Evolutionary conservation across 37 sponge, comb jelly and placozoan genomes (phyloP).

Genomic region (Hormiphora californensis): DNA sequence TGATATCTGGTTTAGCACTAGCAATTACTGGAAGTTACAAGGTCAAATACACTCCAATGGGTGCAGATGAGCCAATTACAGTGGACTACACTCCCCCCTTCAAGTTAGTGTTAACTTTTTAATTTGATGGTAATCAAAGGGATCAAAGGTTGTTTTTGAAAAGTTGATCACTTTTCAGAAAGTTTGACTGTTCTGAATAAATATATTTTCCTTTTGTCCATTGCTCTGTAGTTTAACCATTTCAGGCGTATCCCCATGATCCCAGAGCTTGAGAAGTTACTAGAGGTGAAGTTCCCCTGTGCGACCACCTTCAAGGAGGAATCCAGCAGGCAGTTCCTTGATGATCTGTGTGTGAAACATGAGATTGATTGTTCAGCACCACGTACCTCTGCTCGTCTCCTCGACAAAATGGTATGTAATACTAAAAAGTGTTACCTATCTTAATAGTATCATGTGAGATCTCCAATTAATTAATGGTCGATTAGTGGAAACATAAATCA

Average conservation of each 20-base stretch:
- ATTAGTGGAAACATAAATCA: too few species aligned
- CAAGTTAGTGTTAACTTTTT: constrained; percentile 54
- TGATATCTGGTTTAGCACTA: constrained; percentile 91
- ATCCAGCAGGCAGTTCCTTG: constrained; percentile 72
- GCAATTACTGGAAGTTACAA: constrained; percentile 73
- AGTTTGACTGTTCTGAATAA: too few species aligned
- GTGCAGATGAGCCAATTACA: constrained; percentile 67
- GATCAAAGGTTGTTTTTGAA: too few species aligned
- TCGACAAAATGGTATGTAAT: constrained; percentile 92
- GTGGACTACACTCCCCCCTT: constrained; percentile 97
- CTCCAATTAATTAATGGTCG: too few species aligned
- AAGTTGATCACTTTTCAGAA: too few species aligned
- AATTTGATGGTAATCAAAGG: too few species aligned
- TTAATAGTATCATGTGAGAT: too few species aligned
- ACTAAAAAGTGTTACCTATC: too few species aligned
- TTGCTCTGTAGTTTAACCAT: too few species aligned
- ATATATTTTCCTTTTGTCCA: too few species aligned
- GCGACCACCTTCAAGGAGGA: constrained; percentile 69
- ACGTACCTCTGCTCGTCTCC: constrained; percentile 76
- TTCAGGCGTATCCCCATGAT: constrained; percentile 66
- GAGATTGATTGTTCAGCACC: constrained; percentile 82
- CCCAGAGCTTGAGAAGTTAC: constrained; percentile 76
- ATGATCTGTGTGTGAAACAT: constrained; percentile 76
- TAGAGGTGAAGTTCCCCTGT: constrained; percentile 79
- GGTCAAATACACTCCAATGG: constrained; percentile 77